Base-by-base conservation (phyloP, 92 coral and sea anemone species). In the Parazoanthus swiftii region DNA sequence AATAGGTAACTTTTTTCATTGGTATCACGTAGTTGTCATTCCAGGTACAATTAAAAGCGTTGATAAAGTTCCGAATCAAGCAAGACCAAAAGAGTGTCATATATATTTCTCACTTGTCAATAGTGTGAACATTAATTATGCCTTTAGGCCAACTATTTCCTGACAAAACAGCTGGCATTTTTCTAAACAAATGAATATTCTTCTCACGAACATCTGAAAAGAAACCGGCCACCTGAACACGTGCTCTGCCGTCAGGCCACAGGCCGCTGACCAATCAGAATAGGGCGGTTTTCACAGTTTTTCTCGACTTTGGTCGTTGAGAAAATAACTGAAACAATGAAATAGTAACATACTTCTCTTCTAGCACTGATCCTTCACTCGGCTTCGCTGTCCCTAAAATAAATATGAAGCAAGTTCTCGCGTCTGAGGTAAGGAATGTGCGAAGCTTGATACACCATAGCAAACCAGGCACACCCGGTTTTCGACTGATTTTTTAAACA, bases 171-270 rank as follows among this genome's bases (percentile, higher is more conserved):
- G 39, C 39, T 72, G 76, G 20, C 37, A 26, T 26, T 72, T 11
- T 26, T 23, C 74, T 26, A 72, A 72, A 72, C 26, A 8, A 70
- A 70, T n/a, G 3, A 14, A 33, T 72, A 72, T 36, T 23, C 76
- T 76, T 77, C 16, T 44, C 46, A 1, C 0, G 5, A 77, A 10
- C 58, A 44, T 5, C 35, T 70, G 74, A 10, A 70, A 70, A n/a
- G 74, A 70, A 76, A 76, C n/a, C 81, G 56, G 81, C 33, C 81
- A 44, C 81, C 59, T 15, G 81, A 16, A 43, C 81, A 77, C 81
- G 56, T 77, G 74, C 14, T 20, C 3, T 18, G 36, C 36, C 59
- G 59, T 54, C 74, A 29, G 74, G 36, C 33, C 74, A n/a, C 33
- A 70, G 74, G 36, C 74, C 26, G 74, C 33, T 44, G 81, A 77